A percentile compares a stretch with the other conserved stretches of the same genome.
Conservation (phyloP, 2,113 vertebrate genomes). For the Myodes glareolus region DNA sequence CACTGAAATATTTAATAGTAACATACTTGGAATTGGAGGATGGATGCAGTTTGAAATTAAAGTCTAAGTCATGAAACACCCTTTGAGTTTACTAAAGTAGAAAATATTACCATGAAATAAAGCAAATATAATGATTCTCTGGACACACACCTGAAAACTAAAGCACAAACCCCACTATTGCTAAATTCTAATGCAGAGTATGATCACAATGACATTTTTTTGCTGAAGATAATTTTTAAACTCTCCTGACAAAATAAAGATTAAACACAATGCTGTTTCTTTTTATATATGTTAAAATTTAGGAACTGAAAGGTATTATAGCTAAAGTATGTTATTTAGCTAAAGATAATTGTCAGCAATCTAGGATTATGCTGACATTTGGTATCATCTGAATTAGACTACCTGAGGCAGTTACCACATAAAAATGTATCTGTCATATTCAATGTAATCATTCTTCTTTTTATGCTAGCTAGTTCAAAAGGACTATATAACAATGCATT, state of each 20-base stretch:
- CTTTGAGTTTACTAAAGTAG: slow-evolving; percentile 17
- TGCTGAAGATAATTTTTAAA: slow-evolving; percentile 36
- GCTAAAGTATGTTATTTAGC: background rate
- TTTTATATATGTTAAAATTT: background rate
- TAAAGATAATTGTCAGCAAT: slow-evolving; percentile 48
- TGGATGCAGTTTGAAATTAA: slow-evolving; percentile 42
- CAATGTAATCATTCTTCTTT: slow-evolving; percentile 64
- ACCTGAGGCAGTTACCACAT: slow-evolving; percentile 60
- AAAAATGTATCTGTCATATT: slow-evolving; percentile 64
- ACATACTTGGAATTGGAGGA: slow-evolving; percentile 43
- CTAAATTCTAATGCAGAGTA: background rate
- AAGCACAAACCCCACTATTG: background rate
- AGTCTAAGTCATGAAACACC: slow-evolving; percentile 38
- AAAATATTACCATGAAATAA: slow-evolving; percentile 45
- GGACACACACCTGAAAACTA: background rate
- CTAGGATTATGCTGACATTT: slow-evolving; percentile 17
- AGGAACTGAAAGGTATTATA: background rate
- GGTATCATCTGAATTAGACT: slow-evolving; percentile 64
- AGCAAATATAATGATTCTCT: background rate
- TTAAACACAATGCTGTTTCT: background rate
- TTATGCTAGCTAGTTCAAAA: slow-evolving; percentile 50
- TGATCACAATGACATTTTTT: background rate
- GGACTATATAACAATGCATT: slow-evolving; percentile 55
- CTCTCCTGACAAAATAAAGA: slow-evolving; percentile 15
- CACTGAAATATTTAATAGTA: slow-evolving; percentile 71